Evolutionary conservation across 2,797 vertebrate species (phyloP), one percentile per base, ranked within the genome.

Genomic region (Muraenolepis orangiensis): DNA sequence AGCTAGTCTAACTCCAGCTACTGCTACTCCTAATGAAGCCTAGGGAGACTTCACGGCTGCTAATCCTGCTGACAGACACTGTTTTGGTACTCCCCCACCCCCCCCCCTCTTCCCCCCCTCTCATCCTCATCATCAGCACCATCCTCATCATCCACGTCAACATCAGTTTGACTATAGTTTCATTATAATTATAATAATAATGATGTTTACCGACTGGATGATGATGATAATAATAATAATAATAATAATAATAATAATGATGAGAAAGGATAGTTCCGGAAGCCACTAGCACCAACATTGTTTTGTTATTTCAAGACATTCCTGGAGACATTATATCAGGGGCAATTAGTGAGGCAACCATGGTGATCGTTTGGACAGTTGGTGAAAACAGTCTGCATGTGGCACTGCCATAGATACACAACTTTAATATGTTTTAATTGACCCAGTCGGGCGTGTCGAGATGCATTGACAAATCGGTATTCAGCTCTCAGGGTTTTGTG

Each of bases 21-120:
- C 76, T 81, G 72, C n/a, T 67, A 64, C 71, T 80, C 18, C 81
- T 87, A 87, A 91, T 89, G 86, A 88, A 83, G 78, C 84, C 87
- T 84, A 76, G 71, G 70, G 80, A 85, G 83, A 87, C 80, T 68
- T 70, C 10, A 66, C 64, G 51, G 66, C 76, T 70, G 72, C 77
- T 67, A 75, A 73, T 76, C 76, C 80, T 61, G 78, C 82, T 68
- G 86, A 87, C 81, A 79, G 78, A 74, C 79, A 81, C 79, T 78
- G 82, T 75, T 84, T 78, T 82, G 78, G 68, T 76, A 42, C 13
- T 67, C 34, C 73, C 74, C 70, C 66, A 0, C 14, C 72, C 67
- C 64, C 26, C 69, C 75, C 34, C 20, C 18, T 57, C 51, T n/a
- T 71, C 66, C 0, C 14, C 72, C 67, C 64, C 26, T 70, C 75